These are phyloP conservation scores for Heterodera carotae DNA, from an alignment of 1,140 invertebrate species.

Conservation along the genomic window DNA sequence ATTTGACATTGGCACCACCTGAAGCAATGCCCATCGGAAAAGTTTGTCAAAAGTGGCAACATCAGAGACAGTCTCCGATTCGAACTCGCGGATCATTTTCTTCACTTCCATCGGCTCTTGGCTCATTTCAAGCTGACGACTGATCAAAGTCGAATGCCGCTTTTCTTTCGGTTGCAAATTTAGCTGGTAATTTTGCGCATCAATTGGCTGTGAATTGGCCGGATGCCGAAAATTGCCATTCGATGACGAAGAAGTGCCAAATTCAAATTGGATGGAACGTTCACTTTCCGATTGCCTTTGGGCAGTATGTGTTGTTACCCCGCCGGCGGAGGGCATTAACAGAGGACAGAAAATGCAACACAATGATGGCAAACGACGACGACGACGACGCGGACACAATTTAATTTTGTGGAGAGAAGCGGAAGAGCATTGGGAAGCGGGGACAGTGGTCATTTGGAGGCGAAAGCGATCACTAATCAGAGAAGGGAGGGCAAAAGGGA, in stretches of 20 bases:
- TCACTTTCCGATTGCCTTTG: neutral
- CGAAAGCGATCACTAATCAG: neutral
- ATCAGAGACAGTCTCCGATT: neutral
- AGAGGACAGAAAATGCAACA: neutral
- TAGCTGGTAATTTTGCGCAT: neutral
- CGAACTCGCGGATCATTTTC: no score
- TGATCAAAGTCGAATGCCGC: neutral
- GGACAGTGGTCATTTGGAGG: neutral
- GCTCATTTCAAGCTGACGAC: neutral
- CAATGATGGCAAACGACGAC: neutral
- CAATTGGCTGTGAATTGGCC: neutral
- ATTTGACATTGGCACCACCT: neutral
- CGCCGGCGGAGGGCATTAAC: neutral
- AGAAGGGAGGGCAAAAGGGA: neutral
- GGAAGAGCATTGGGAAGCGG: neutral
- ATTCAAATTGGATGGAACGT: neutral
- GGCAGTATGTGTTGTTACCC: neutral
- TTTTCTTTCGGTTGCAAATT: neutral
- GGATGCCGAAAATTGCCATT: neutral
- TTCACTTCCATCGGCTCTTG: neutral
- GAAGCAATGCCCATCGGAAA: slow-evolving; percentile 6
- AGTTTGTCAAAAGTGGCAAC: neutral
- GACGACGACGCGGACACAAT: neutral
- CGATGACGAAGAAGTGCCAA: neutral
- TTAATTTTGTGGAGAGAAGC: slow-evolving; percentile 1